These are phyloP conservation scores for Coptotermes formosanus DNA, from an alignment of 1,140 invertebrate genomes.

Conservation along the genomic window DNA sequence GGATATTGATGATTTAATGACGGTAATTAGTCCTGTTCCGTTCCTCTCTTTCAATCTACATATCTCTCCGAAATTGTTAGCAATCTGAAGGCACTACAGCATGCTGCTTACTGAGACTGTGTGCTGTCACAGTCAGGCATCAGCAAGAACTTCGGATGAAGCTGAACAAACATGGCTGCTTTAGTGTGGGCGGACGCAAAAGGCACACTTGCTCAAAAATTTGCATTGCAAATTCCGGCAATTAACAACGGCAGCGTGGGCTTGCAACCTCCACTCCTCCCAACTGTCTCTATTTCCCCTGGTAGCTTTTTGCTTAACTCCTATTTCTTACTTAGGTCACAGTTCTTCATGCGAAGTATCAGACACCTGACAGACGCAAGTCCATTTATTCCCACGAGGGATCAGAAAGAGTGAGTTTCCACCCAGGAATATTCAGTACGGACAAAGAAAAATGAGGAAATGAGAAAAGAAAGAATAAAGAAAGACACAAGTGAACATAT, in stretches of 20 bases:
- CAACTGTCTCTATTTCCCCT: background rate
- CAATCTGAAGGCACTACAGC: no score
- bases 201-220: background rate
- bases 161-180: background rate
- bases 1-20: no score
- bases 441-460: background rate
- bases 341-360: background rate
- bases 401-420: background rate
- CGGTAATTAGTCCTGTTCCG: no score
- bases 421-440: background rate
- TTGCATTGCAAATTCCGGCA: conserved; percentile 14
- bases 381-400: background rate
- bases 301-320: background rate
- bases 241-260: background rate
- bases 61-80: no score
- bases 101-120: no score
- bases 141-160: background rate
- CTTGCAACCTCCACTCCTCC: background rate
- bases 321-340: background rate
- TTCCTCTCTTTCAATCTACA: no score
- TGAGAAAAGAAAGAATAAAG: background rate
- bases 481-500: background rate
- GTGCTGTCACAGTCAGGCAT: background rate
- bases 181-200: background rate
- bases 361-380: background rate